Percentiles rank a stretch among this genome's conserved stretches.
phyloP scores from a whole-genome alignment of 2,888 invertebrate species.

The Tineola bisselliella region DNA sequence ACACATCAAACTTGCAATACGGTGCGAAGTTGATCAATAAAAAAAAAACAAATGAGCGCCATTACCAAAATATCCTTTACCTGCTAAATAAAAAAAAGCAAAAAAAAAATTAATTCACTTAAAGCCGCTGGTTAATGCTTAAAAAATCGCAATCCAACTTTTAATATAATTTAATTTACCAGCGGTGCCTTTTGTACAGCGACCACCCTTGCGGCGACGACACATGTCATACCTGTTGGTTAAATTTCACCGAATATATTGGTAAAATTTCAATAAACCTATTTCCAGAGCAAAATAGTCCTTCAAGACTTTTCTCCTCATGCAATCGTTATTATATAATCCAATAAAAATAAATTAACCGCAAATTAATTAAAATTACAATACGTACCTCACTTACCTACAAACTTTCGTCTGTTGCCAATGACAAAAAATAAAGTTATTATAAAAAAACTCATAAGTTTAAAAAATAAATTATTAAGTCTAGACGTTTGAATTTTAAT shows the following conservation, averaged over 20 bases:
- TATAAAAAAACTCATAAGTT: no score
- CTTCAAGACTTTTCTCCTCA: neutral
- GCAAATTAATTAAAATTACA: neutral
- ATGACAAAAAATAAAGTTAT: neutral
- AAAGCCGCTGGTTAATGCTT: slow-evolving; percentile 61
- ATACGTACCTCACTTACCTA: neutral
- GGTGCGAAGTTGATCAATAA: slow-evolving; percentile 10
- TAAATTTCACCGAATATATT: slow-evolving; percentile 30
- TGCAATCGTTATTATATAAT: neutral
- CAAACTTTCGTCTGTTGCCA: neutral
- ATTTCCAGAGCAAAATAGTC: neutral
- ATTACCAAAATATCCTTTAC: slow-evolving; percentile 62
- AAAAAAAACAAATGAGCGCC: slow-evolving; percentile 54
- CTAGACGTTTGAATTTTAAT: neutral
- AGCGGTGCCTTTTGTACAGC: slow-evolving; percentile 98
- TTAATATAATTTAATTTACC: slow-evolving; percentile 74
- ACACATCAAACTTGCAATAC: slow-evolving; percentile 3
- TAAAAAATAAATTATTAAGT: neutral
- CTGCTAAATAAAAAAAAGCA: slow-evolving; percentile 51
- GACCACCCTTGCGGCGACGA: slow-evolving; percentile 94
- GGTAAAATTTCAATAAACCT: neutral
- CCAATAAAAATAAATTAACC: no score
- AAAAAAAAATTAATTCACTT: slow-evolving; percentile 47
- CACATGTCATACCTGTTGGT: slow-evolving; percentile 96
- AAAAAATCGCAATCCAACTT: slow-evolving; percentile 38